phyloP scores from a whole-genome alignment of 2,888 invertebrate genomes.

The Eurytoma californica region DNA sequence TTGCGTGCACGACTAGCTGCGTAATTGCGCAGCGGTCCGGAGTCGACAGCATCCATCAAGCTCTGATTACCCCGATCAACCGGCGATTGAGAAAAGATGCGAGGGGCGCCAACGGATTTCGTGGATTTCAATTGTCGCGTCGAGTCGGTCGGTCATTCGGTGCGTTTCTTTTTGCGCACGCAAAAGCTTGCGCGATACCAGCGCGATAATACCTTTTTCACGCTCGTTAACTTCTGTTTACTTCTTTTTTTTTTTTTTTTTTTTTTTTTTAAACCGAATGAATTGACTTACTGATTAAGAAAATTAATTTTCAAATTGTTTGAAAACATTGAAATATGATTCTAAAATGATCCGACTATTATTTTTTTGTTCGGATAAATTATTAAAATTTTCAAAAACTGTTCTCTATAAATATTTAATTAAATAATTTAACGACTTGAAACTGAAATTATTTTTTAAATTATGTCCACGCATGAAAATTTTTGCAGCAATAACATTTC shows the following conservation, averaged over 20 bases:
- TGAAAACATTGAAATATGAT: no score
- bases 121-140: not conserved
- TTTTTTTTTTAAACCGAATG: no score
- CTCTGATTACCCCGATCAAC: slow-evolving; percentile 25
- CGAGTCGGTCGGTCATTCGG: not conserved
- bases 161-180: not conserved
- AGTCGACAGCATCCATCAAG: slow-evolving; percentile 37
- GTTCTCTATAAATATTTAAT: no score
- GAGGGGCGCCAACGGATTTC: not conserved
- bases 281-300: no score
- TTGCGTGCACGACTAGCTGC: slow-evolving; percentile 1
- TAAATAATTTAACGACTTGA: no score
- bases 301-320: no score
- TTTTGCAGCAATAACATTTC: no score
- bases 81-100: slow-evolving; percentile 20
- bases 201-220: slow-evolving; percentile 19
- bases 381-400: no score
- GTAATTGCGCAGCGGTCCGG: slow-evolving; percentile 16
- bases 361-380: no score
- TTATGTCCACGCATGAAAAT: no score
- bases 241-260: not conserved
- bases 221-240: slow-evolving; percentile 2
- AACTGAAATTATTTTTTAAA: no score
- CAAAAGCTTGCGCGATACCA: not conserved
- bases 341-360: no score